Percentiles rank a stretch among this genome's conserved stretches.
These are phyloP conservation scores for Pogonomyrmex barbatus DNA, from an alignment of 1,140 invertebrate species.

Conservation along the genomic window DNA sequence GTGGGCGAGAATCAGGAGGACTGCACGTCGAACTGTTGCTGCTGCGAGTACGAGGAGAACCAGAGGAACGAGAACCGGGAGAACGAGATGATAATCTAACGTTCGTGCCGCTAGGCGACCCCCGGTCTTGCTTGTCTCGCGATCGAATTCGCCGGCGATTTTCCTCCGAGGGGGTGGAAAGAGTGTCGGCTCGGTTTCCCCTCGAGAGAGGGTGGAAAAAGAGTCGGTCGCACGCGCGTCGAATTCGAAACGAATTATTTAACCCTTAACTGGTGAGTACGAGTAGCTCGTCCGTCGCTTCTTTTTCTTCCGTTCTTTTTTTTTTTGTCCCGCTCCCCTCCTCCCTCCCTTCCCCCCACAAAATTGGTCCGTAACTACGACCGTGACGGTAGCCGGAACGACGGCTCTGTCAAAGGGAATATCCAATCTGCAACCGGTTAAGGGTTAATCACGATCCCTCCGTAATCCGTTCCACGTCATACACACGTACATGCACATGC, in stretches of 20 bases:
- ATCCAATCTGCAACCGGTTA: background rate
- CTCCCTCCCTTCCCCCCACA: too few relatives aligned
- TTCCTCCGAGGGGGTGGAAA: background rate
- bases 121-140: background rate
- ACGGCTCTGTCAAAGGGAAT: constrained; percentile 10
- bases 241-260: constrained; percentile 28
- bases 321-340: too few relatives aligned
- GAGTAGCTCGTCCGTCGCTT: background rate
- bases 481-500: background rate
- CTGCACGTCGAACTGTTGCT: constrained; percentile 79
- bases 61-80: constrained; percentile 83
- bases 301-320: background rate
- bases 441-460: constrained; percentile 51
- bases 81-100: constrained; percentile 85
- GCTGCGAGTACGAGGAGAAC: constrained; percentile 84
- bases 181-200: background rate
- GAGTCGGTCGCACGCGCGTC: background rate
- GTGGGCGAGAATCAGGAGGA: constrained; percentile 78
- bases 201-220: background rate
- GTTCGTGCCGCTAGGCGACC: constrained; percentile 9
- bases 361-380: background rate
- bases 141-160: background rate
- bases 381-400: background rate
- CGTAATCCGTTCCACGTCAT: constrained; percentile 56
- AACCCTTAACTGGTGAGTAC: constrained; percentile 45